Evolutionary conservation across 2,888 invertebrate species (phyloP), one percentile per base, ranked within the genome.

Genomic region (Balanococcus diminutus): DNA sequence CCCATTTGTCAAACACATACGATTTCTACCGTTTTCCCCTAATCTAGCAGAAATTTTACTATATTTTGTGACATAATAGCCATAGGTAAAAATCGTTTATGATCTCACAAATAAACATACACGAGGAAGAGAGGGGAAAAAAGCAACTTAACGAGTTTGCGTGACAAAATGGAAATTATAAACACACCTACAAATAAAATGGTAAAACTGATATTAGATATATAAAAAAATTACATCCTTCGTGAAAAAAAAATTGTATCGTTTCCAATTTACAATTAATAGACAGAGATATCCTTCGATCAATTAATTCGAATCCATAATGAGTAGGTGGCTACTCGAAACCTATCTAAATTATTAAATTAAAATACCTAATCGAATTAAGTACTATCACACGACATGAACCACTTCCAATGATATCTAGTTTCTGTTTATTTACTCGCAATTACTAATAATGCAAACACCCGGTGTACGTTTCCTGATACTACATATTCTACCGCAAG

Each of bases 331-430:
- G 42, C 11, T 42, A 14, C 11, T 25, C 28, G 14, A 2, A 14
- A n/a, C 14, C 19, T n/a, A n/a, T 2, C 51, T 14, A 19, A 3
- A 22, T 28, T 67, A 67, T 67, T 28, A 67, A 67, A 67, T 28
- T n/a, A 72, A 72, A 72, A 14, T 31, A 36, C 36, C 8, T 36
- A 36, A 79, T 79, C 36, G n/a, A 36, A 79, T 36, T 36, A 22
- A 8, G 25, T n/a, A 5, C 75, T 36, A 31, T 36, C 36, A 19
- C 19, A 32, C 32, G 28, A 79, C 75, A 31, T 67, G 25, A 75
- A 79, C 75, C 36, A 36, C 36, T 79, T 79, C 36, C 75, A 79
- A 79, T 79, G 75, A 79, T 32, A 79, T 79, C 75, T 79, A 79
- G 75, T 79, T 79, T 79, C 19, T 36, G 22, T 16, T 32, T 32